Base-by-base conservation (phyloP, 2,888 invertebrate species). In the Amphipoea lucens region DNA sequence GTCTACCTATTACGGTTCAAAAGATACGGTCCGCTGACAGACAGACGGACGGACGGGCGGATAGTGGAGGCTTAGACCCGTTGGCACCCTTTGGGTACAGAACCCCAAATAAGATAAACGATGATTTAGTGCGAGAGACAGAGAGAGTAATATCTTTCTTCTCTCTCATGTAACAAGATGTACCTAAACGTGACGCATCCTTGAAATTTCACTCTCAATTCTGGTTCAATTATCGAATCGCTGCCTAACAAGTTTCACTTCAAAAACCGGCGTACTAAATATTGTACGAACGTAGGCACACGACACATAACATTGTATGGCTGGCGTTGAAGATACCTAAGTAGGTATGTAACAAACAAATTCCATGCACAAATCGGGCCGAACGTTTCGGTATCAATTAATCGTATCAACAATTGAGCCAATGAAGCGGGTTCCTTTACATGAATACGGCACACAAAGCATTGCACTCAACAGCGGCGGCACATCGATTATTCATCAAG, bases 401-500 rank as follows among this genome's bases (percentile, higher is more conserved):
- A 73, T 75, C 57, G 74, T 62, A 67, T 60, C 62, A 75, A 65
- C 60, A 74, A 85, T 82, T 57, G 74, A 85, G 57, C 67, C 74
- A 76, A 85, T 87, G 74, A 78, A 74, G 76, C 69, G 65, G 60
- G 67, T 78, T 74, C 85, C 70, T 78, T 74, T 63, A 57, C 74
- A 79, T 71, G 40, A 51, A 68, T 40, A 75, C 48, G 66, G 23
- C n/a, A 66, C 76, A 69, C 74, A 75, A 70, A 72, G 69, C 76
- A 36, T 73, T 78, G 75, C 70, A 79, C 60, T 68, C 40, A 73
- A 51, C 66, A 42, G n/a, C 48, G 75, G 77, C 83, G 29, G n/a
- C 29, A 63, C 66, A 82, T 87, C 65, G 70, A 85, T 83, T 83
- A 76, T 83, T 83, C 74, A 76, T 72, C 69, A 66, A 62, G 54